Evolutionary conservation across 2,113 vertebrate genomes (phyloP), one percentile per base, ranked within the genome.

Genomic region (Otis tarda): DNA sequence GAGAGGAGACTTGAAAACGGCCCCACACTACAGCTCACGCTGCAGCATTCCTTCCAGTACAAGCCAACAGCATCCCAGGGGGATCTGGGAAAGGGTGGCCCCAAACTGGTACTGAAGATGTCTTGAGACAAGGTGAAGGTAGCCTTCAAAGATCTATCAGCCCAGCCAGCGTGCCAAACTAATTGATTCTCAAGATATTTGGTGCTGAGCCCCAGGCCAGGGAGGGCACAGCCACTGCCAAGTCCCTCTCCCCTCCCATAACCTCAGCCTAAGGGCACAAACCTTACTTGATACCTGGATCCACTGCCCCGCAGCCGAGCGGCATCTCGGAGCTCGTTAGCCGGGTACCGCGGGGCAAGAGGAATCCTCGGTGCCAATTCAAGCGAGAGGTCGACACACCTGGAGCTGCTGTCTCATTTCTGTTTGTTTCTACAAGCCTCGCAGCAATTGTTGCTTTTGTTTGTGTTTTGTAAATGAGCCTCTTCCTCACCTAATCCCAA

Each of bases 341-440:
- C 35, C 5, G 7, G 45, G 24, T 60, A 69, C 91, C 78, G 82
- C 7, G 0, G 20, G 79, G 55, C 1, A 1, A n/a, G 9, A 52
- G 37, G 60, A 82, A 20, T 6, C 60, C 52, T 25, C 55, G 68
- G 83, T 69, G 37, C 50, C 4, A 33, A n/a, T 30, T 45, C 41
- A 39, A 80, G 70, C 1, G 0, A 5, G 5, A 49, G 14, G 57
- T 39, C 9, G 2, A 43, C 0, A 0, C 30, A 49, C 52, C 79
- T 35, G 56, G 27, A 75, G 65, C 75, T 57, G 52, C 55, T n/a
- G 33, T 8, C 45, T 53, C 33, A 0, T n/a, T 57, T 49, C 83
- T 49, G 50, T 63, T 89, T 79, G 56, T 15, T 78, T 49, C 75
- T 39, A 14, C 2, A 22, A 35, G 52, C 57, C 83, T 49, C 5